Conservation (phyloP, 2,797 vertebrate species). For the Notoglanidium macrostoma region DNA sequence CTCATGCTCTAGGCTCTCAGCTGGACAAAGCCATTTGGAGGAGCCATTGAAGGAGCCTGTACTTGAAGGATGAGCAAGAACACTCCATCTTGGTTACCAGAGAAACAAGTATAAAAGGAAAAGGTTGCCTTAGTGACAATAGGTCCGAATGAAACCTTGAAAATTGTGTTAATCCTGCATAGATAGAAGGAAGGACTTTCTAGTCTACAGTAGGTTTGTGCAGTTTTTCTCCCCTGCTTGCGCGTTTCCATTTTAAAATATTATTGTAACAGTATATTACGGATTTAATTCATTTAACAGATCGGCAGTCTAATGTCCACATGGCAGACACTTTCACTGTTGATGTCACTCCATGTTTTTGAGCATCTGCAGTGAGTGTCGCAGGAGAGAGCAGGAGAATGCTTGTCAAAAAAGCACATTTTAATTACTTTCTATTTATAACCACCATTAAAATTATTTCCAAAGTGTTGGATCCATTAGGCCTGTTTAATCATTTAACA, state of each 20-base stretch:
- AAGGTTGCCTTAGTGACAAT: conserved; percentile 53
- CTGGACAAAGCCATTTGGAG: conserved; percentile 27
- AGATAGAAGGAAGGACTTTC: background rate
- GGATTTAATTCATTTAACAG: background rate
- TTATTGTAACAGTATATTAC: background rate
- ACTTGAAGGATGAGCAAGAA: conserved; percentile 22
- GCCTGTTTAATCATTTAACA: background rate
- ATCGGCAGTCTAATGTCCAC: background rate
- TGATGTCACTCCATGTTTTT: background rate
- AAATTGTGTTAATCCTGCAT: conserved; percentile 27
- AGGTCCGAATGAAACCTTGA: conserved; percentile 41
- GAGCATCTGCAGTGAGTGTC: background rate
- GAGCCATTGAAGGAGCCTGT: conserved; percentile 25
- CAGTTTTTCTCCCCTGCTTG: background rate
- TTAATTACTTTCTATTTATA: background rate
- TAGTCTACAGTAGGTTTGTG: background rate
- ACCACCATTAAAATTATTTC: background rate
- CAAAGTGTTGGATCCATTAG: background rate
- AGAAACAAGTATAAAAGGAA: conserved; percentile 51
- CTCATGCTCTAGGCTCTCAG: conserved; percentile 4
- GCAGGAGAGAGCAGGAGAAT: background rate
- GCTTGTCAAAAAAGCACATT: background rate
- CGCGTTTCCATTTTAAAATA: background rate
- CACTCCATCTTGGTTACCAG: conserved; percentile 49
- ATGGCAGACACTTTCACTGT: background rate